Evolutionary conservation across 2,113 vertebrate species (phyloP).

Genomic region (Rhagologus leucostigma): DNA sequence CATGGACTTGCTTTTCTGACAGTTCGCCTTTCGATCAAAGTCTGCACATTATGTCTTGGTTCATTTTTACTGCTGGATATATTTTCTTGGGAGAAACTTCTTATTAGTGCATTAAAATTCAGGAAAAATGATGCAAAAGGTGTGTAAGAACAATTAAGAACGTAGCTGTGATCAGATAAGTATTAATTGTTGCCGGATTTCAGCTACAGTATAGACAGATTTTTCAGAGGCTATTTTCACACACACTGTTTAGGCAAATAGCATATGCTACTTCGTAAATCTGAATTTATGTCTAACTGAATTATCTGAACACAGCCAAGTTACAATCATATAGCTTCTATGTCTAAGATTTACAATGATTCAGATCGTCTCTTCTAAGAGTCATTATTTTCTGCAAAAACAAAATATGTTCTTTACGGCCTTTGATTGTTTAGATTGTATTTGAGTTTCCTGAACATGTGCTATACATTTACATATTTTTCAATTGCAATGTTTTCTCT

Average conservation of each 20-base stretch:
- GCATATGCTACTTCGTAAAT: neutral
- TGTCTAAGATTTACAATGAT: neutral
- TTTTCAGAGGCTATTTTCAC: constrained; percentile 14
- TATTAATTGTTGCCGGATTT: neutral
- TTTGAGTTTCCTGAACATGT: neutral
- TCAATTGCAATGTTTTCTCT: neutral
- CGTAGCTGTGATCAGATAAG: neutral
- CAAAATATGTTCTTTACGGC: neutral
- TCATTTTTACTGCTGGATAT: neutral
- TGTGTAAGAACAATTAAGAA: neutral
- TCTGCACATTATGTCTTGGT: neutral
- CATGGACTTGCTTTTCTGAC: neutral
- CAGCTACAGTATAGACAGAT: neutral
- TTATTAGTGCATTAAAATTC: neutral
- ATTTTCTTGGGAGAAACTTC: neutral
- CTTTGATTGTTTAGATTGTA: neutral
- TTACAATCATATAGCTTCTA: neutral
- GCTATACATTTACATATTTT: neutral
- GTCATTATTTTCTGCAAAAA: neutral
- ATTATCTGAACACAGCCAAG: neutral
- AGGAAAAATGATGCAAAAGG: neutral
- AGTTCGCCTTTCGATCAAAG: neutral
- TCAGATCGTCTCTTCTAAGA: neutral
- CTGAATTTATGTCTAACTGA: neutral
- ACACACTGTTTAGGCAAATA: neutral